Conservation (phyloP, 2,113 vertebrate genomes). For the Sclerurus mexicanus region DNA sequence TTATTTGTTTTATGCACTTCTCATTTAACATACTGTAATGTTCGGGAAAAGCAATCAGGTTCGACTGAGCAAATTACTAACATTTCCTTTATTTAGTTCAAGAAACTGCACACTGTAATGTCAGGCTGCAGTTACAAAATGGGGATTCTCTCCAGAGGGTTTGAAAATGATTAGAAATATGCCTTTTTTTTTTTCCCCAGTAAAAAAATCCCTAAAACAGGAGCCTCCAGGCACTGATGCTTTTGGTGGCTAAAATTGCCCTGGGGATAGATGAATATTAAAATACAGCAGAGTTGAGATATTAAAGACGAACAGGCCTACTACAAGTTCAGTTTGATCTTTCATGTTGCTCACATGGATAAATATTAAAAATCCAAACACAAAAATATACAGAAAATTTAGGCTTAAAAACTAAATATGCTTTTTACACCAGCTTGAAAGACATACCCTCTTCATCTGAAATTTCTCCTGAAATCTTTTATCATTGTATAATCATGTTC, state of each 20-base stretch:
- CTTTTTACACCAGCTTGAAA: background rate
- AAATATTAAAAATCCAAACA: background rate
- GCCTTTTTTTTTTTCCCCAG: background rate
- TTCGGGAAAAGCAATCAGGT: slow-evolving; percentile 48
- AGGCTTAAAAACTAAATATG: background rate
- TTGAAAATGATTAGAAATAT: slow-evolving; percentile 25
- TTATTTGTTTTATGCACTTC: slow-evolving; percentile 56
- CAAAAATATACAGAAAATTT: background rate
- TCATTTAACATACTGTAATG: slow-evolving; percentile 41
- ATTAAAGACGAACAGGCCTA: background rate
- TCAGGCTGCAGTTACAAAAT: background rate
- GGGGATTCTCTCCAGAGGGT: background rate
- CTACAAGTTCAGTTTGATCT: background rate
- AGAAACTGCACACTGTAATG: slow-evolving; percentile 18
- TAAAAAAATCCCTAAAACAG: background rate
- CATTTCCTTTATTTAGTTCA: slow-evolving; percentile 46
- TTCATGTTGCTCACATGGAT: background rate
- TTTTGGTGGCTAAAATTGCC: background rate
- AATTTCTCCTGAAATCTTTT: background rate
- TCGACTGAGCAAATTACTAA: slow-evolving; percentile 49
- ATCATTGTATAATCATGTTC: background rate
- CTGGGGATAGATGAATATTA: background rate
- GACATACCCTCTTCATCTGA: background rate
- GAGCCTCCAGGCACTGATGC: background rate
- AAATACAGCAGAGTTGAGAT: background rate